These are phyloP conservation scores for Drosophila pruinosa DNA, from an alignment of 1,140 invertebrate genomes.

Conservation along the genomic window DNA sequence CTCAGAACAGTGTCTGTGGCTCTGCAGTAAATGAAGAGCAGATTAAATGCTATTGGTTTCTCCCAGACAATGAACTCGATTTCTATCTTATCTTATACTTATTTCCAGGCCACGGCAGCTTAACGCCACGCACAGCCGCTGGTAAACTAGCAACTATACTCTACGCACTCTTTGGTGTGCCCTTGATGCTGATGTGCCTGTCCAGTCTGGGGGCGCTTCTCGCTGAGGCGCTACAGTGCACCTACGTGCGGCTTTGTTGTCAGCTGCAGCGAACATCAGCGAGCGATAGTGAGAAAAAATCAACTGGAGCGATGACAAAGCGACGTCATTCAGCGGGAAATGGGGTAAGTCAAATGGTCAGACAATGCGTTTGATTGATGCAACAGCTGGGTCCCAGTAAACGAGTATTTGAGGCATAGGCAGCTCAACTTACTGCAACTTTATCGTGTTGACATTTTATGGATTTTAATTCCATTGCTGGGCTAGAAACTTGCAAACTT, in stretches of 20 bases:
- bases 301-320: constrained; percentile 30
- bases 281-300: background rate
- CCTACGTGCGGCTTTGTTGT: constrained; percentile 88
- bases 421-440: constrained; percentile 31
- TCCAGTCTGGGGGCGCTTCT: constrained; percentile 93
- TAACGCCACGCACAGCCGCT: constrained; percentile 89
- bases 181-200: constrained; percentile 93
- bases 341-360: constrained; percentile 62
- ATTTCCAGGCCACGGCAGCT: constrained; percentile 89
- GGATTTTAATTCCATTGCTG: constrained; percentile 59
- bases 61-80: background rate
- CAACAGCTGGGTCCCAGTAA: constrained; percentile 23
- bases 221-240: constrained; percentile 88
- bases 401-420: background rate
- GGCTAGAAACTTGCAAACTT: background rate
- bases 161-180: constrained; percentile 93
- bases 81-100: background rate
- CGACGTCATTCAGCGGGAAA: constrained; percentile 44
- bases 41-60: constrained; percentile 26
- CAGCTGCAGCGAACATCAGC: constrained; percentile 71
- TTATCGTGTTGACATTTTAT: constrained; percentile 60
- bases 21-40: background rate
- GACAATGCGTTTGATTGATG: constrained; percentile 71
- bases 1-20: background rate
- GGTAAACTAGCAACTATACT: constrained; percentile 94